phyloP scores from a whole-genome alignment of 2,888 invertebrate species.

The Aporophyla nigra region DNA sequence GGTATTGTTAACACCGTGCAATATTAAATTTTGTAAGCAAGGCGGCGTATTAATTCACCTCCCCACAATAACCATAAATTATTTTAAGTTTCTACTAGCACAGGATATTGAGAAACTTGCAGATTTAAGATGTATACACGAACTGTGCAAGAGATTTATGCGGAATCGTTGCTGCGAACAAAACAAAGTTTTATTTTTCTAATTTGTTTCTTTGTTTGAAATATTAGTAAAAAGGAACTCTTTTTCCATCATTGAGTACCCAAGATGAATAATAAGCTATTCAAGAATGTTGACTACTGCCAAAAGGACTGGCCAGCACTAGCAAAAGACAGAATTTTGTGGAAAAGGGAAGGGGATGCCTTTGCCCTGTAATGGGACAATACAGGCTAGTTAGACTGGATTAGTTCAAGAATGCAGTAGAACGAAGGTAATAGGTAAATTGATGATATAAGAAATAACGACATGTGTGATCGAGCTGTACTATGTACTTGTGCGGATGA shows the following conservation, averaged over 20 bases:
- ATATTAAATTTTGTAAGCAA: conserved; percentile 57
- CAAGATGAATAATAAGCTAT: conserved; percentile 33
- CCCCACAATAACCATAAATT: conserved; percentile 51
- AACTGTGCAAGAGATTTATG: conserved; percentile 16
- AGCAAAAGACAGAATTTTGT: too few species aligned
- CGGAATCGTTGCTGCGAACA: not conserved
- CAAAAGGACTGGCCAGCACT: too few species aligned
- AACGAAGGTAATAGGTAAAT: conserved; percentile 27
- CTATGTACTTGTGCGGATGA: conserved; percentile 11
- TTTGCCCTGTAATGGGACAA: too few species aligned
- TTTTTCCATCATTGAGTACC: conserved; percentile 39
- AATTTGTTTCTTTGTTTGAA: not conserved
- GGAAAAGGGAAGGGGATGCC: too few species aligned
- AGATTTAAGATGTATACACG: conserved; percentile 50
- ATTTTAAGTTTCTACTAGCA: conserved; percentile 42
- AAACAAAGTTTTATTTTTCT: not conserved
- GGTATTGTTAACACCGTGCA: conserved; percentile 30
- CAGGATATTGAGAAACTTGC: conserved; percentile 61
- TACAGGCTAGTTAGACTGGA: too few species aligned
- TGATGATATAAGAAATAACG: conserved; percentile 18
- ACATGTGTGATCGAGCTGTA: conserved; percentile 4
- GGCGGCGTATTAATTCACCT: conserved; percentile 24
- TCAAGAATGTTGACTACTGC: conserved; percentile 17
- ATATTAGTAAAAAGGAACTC: conserved; percentile 20
- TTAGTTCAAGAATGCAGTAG: too few species aligned